These are phyloP conservation scores for Neelides folsomi DNA, from an alignment of 2,888 invertebrate genomes.

Conservation along the genomic window DNA sequence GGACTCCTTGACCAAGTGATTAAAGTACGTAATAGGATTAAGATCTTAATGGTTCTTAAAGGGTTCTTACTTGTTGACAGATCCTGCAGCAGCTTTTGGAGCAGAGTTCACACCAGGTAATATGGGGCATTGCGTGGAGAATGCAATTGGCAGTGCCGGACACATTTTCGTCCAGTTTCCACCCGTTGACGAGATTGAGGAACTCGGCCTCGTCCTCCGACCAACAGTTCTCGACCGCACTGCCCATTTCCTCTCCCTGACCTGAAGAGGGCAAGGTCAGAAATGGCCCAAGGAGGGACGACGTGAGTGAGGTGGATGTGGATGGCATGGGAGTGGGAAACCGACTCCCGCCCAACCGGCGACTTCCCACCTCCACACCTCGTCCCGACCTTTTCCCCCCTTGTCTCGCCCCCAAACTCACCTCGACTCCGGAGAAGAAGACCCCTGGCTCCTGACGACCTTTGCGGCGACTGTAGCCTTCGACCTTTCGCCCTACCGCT, in stretches of 20 bases:
- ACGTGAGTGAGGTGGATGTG: neutral
- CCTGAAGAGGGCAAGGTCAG: neutral
- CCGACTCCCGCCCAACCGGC: too few species aligned
- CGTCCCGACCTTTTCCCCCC: too few species aligned
- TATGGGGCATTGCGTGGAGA: slow-evolving; percentile 32
- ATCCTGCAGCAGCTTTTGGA: slow-evolving; percentile 30
- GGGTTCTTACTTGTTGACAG: slow-evolving; percentile 25
- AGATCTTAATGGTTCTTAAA: too few species aligned
- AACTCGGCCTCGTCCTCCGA: slow-evolving; percentile 29
- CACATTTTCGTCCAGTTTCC: slow-evolving; percentile 26
- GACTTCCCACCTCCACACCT: too few species aligned
- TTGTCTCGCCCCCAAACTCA: too few species aligned
- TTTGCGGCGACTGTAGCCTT: too few species aligned
- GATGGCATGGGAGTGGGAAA: too few species aligned
- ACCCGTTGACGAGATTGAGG: slow-evolving; percentile 25
- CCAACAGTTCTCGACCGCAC: slow-evolving; percentile 18
- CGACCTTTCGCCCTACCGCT: too few species aligned
- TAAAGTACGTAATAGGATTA: too few species aligned
- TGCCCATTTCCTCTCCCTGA: slow-evolving; percentile 26
- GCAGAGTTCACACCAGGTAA: slow-evolving; percentile 32
- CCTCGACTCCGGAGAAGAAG: too few species aligned
- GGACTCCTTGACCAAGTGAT: too few species aligned
- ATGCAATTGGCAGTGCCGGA: slow-evolving; percentile 20
- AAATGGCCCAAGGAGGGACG: neutral
- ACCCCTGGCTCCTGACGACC: too few species aligned